Conservation (phyloP, 2,888 invertebrate species). For the Hirtodrosophila trivittata region DNA sequence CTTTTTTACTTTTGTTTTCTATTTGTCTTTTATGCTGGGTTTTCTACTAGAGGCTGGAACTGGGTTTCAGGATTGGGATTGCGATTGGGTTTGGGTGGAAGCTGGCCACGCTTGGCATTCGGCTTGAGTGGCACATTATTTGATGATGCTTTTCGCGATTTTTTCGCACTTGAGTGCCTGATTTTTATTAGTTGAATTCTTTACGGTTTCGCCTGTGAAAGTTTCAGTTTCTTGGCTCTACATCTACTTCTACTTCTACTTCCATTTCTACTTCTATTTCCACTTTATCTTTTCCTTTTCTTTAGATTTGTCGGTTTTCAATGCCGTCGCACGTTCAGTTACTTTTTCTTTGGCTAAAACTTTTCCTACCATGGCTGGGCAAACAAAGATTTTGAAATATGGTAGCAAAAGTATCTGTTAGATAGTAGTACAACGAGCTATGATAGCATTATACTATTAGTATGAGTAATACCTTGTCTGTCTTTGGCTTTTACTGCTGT, state of each 20-base stretch:
- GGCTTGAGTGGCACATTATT: slow-evolving; percentile 80
- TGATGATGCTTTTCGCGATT: slow-evolving; percentile 83
- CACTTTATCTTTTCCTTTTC: slow-evolving; percentile 4
- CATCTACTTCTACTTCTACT: slow-evolving; percentile 16
- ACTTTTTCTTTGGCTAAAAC: slow-evolving; percentile 50
- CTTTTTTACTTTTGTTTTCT: slow-evolving; percentile 69
- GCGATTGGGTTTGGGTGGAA: slow-evolving; percentile 1
- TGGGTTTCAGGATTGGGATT: slow-evolving; percentile 1
- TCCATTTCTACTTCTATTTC: slow-evolving; percentile 8
- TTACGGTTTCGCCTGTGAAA: slow-evolving; percentile 74
- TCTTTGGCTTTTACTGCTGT: neutral
- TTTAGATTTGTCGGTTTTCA: slow-evolving; percentile 42
- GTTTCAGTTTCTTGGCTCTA: slow-evolving; percentile 63
- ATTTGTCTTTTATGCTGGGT: slow-evolving; percentile 80
- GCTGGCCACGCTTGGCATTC: slow-evolving; percentile 62
- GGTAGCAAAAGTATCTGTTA: slow-evolving; percentile 47
- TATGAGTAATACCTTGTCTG: slow-evolving; percentile 32
- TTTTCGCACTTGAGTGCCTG: slow-evolving; percentile 84
- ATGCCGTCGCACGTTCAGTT: slow-evolving; percentile 58
- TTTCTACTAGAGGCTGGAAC: slow-evolving; percentile 25
- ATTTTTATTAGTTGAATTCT: slow-evolving; percentile 84
- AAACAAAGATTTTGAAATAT: slow-evolving; percentile 75
- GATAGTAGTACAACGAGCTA: slow-evolving; percentile 29
- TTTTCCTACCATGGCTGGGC: slow-evolving; percentile 52
- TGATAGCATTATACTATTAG: too few relatives aligned